phyloP scores from a whole-genome alignment of 2,113 vertebrate species.

The Centropus bengalensis region DNA sequence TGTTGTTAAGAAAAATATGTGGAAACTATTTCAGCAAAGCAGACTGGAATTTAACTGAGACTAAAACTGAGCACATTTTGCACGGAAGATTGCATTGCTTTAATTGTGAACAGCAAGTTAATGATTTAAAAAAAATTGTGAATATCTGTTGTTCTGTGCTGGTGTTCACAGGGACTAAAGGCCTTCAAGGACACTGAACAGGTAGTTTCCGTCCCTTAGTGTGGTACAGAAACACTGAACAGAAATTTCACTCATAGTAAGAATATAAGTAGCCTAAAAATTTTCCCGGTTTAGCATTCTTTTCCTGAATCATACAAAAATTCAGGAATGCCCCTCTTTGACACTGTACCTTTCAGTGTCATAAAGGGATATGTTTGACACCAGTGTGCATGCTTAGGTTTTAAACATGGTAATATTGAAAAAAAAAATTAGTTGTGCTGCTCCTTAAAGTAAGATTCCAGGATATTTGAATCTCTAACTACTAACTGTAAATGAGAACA shows the following conservation, averaged over 20 bases:
- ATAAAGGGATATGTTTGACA: neutral
- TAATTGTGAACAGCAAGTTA: constrained; percentile 14
- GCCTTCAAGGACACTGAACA: neutral
- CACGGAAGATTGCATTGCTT: neutral
- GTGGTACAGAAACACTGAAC: neutral
- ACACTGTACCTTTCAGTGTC: neutral
- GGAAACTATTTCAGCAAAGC: constrained; percentile 19
- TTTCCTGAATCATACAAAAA: neutral
- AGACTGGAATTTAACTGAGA: constrained; percentile 7
- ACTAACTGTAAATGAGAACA: neutral
- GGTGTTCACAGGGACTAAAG: neutral
- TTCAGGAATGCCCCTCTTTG: neutral
- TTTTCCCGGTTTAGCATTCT: neutral
- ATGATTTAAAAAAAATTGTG: neutral
- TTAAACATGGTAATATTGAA: neutral
- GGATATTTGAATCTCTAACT: neutral
- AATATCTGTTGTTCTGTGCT: neutral
- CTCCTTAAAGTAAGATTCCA: neutral
- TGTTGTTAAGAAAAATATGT: neutral
- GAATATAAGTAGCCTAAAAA: neutral
- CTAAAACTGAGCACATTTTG: constrained; percentile 19
- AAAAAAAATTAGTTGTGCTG: neutral
- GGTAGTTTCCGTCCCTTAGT: neutral
- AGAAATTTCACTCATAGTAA: neutral
- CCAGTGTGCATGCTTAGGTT: neutral